phyloP scores from a whole-genome alignment of 2,888 invertebrate genomes.

The Serripes groenlandicus region DNA sequence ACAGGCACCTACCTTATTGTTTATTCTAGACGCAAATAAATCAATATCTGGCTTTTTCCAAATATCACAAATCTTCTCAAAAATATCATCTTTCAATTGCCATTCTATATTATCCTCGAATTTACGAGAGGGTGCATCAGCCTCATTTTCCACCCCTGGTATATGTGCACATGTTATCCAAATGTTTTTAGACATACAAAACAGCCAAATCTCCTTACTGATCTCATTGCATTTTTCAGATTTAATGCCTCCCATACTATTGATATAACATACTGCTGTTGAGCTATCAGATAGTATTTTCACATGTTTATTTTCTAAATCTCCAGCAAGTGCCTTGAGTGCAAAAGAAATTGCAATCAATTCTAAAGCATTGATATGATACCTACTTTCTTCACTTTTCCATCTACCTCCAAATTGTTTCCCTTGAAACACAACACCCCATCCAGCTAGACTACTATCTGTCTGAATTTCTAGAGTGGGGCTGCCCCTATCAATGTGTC shows the following conservation, averaged over 20 bases:
- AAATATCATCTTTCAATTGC: conserved; percentile 15
- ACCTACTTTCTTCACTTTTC: no score
- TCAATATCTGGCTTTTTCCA: conserved; percentile 30
- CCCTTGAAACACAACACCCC: no score
- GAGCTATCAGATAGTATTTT: conserved; percentile 16
- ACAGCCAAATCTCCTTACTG: conserved; percentile 36
- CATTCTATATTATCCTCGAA: conserved; percentile 43
- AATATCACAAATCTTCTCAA: conserved; percentile 12
- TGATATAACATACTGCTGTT: conserved; percentile 16
- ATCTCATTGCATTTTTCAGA: conserved; percentile 18
- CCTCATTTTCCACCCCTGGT: conserved; percentile 2
- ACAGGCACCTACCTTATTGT: conserved; percentile 6
- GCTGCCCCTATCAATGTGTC: no score
- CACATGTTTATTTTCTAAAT: neutral
- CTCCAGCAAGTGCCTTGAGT: conserved; percentile 1
- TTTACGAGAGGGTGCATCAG: conserved; percentile 14
- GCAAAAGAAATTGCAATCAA: conserved; percentile 27
- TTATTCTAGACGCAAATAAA: conserved; percentile 50
- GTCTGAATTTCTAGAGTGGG: no score
- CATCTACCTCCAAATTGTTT: no score
- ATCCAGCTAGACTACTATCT: no score
- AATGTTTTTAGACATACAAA: conserved; percentile 12
- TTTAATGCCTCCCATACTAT: conserved; percentile 25
- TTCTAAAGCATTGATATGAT: no score
- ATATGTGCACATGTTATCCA: conserved; percentile 20